These are phyloP conservation scores for Synanthedon vespiformis DNA, from an alignment of 2,888 invertebrate genomes.

Conservation along the genomic window DNA sequence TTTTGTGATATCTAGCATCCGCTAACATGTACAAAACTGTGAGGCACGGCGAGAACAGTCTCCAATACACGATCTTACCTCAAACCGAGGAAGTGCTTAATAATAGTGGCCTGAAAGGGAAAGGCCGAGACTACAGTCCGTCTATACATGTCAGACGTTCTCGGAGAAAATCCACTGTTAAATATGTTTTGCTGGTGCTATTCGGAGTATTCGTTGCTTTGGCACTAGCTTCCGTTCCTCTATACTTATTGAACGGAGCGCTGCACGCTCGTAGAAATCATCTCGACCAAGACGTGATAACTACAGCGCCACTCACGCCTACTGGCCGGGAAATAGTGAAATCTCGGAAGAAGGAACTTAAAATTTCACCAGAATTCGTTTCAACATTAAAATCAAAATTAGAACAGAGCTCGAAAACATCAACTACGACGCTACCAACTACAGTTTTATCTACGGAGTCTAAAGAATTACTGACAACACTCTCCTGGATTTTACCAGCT, in stretches of 20 bases:
- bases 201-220: conserved; percentile 43
- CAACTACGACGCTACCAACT: conserved; percentile 19
- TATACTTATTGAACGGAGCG: conserved; percentile 47
- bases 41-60: conserved; percentile 79
- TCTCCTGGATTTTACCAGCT: conserved; percentile 68
- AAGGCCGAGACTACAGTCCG: conserved; percentile 63
- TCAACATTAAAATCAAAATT: conserved; percentile 30
- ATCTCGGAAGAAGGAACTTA: conserved; percentile 53
- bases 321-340: conserved; percentile 38
- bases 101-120: conserved; percentile 70
- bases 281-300: conserved; percentile 24
- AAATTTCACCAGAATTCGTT: conserved; percentile 33
- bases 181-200: conserved; percentile 46
- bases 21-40: conserved; percentile 79
- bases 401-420: conserved; percentile 27
- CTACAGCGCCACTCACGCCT: conserved; percentile 32
- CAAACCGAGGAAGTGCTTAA: conserved; percentile 76
- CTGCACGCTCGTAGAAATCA: conserved; percentile 31
- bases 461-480: conserved; percentile 39
- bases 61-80: conserved; percentile 80
- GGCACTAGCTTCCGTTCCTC: conserved; percentile 40
- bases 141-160: conserved; percentile 53
- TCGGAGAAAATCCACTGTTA: conserved; percentile 41
- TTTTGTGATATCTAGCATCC: conserved; percentile 32
- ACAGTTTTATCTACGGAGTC: conserved; percentile 22